Conservation (phyloP, 2,888 invertebrate genomes). For the Marasmarcha lunaedactyla region DNA sequence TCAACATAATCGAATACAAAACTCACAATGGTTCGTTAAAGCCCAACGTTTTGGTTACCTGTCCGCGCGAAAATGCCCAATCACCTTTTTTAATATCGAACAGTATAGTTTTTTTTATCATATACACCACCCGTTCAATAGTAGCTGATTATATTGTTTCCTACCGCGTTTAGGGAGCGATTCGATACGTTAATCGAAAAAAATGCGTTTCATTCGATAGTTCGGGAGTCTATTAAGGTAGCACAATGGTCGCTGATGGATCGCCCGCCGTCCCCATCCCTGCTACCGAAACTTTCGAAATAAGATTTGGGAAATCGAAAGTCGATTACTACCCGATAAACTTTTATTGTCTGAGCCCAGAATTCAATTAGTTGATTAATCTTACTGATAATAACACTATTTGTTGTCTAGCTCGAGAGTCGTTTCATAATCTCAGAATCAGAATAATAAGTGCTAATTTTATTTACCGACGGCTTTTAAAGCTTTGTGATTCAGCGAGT, state of each 20-base stretch:
- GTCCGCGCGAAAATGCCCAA: conserved; percentile 41
- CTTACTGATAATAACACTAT: conserved; percentile 10
- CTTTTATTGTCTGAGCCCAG: conserved; percentile 18
- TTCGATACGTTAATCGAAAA: conserved; percentile 63
- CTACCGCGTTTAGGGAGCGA: conserved; percentile 43
- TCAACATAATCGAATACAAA: conserved; percentile 58
- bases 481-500: background rate
- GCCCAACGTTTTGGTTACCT: conserved; percentile 30
- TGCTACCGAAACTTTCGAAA: conserved; percentile 30
- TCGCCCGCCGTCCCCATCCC: conserved; percentile 19
- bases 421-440: conserved; percentile 11
- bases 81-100: conserved; percentile 62
- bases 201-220: conserved; percentile 56
- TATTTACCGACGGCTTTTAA: conserved; percentile 5
- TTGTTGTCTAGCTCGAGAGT: conserved; percentile 5
- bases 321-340: conserved; percentile 15
- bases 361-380: conserved; percentile 22
- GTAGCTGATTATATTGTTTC: conserved; percentile 69
- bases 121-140: conserved; percentile 33
- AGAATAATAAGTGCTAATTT: conserved; percentile 12
- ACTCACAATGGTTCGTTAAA: conserved; percentile 66
- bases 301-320: conserved; percentile 22
- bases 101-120: conserved; percentile 23
- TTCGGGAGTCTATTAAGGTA: conserved; percentile 40
- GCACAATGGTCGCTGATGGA: conserved; percentile 29